Evolutionary conservation across 2,113 vertebrate genomes (phyloP).

Genomic region (Alectura lathami): DNA sequence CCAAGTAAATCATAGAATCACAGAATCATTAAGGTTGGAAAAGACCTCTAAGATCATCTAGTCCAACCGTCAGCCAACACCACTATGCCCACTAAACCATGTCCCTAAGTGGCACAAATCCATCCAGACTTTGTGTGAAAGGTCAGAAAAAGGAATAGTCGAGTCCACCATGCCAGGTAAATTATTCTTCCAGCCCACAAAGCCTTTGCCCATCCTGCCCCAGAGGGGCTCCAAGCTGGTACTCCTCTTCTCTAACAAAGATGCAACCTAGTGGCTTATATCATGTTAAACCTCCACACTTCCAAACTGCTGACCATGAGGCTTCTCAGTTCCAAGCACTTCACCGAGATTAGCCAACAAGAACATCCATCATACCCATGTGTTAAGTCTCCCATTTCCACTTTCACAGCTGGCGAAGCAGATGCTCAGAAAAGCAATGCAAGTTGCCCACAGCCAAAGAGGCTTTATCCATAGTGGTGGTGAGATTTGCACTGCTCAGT

Average conservation of each 20-base stretch:
- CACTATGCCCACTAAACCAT: no score
- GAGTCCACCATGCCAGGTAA: rapidly evolving
- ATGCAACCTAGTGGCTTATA: neutral
- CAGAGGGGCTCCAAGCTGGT: neutral
- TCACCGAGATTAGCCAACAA: neutral
- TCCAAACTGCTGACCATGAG: neutral
- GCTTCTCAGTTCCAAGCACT: neutral
- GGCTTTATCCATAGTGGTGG: neutral
- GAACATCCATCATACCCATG: neutral
- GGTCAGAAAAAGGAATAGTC: neutral
- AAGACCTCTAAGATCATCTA: no score
- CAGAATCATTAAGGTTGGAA: no score
- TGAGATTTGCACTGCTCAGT: neutral
- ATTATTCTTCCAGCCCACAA: neutral
- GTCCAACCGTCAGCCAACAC: no score
- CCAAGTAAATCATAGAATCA: no score
- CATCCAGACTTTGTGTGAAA: neutral
- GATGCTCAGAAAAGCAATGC: neutral
- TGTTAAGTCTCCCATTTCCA: neutral
- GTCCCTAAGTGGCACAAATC: no score
- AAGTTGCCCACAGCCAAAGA: neutral
- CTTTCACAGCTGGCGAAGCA: constrained; percentile 38
- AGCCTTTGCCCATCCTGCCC: neutral
- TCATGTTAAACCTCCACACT: neutral
- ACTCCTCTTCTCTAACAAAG: neutral